Evolutionary conservation across 2,888 invertebrate genomes (phyloP).

Genomic region (Drosophila longiperda): DNA sequence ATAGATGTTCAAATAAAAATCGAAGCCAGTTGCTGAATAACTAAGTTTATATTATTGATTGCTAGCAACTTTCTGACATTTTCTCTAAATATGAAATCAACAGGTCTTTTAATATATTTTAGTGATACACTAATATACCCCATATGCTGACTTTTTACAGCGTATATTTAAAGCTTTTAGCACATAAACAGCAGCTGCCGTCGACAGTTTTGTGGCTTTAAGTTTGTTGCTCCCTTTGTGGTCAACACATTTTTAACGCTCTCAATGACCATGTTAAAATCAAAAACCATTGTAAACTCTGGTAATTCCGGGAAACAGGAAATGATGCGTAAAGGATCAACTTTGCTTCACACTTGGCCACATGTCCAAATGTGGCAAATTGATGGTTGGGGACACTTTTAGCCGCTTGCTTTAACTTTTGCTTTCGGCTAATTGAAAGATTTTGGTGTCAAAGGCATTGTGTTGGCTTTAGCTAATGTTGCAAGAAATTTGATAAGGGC

Average conservation of each 20-base stretch:
- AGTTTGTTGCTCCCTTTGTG: conserved; percentile 15
- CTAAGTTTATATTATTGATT: background rate
- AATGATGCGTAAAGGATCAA: conserved; percentile 5
- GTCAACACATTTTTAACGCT: background rate
- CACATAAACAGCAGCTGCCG: conserved; percentile 62
- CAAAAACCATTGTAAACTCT: background rate
- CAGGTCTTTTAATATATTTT: background rate
- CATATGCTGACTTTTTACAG: background rate
- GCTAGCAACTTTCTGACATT: no score
- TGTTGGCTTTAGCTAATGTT: conserved; percentile 57
- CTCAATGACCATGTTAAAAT: background rate
- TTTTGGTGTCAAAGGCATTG: conserved; percentile 47
- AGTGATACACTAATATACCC: conserved; percentile 1
- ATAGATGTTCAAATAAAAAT: background rate
- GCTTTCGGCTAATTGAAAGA: conserved; percentile 64
- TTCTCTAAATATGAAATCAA: background rate
- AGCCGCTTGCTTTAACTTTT: conserved; percentile 24
- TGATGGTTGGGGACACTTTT: background rate
- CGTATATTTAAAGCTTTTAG: conserved; percentile 35
- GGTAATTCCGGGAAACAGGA: background rate
- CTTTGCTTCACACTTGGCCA: background rate
- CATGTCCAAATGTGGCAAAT: conserved; percentile 22
- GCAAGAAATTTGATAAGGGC: conserved; percentile 41
- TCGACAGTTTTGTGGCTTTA: conserved; percentile 40
- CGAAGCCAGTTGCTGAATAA: background rate